These are phyloP conservation scores for Bufotes viridis DNA, from an alignment of 2,797 vertebrate genomes.

Conservation along the genomic window DNA sequence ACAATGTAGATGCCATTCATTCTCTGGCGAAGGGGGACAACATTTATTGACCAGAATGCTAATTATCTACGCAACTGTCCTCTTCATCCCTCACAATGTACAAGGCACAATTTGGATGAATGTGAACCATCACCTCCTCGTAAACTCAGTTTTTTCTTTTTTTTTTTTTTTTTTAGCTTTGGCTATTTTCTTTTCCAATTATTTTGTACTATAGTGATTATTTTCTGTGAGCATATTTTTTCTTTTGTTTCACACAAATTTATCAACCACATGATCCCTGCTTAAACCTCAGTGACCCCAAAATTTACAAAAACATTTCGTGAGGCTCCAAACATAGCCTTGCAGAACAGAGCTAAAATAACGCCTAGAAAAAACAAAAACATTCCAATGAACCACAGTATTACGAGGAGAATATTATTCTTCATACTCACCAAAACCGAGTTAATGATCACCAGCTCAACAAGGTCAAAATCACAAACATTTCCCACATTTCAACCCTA, in stretches of 20 bases:
- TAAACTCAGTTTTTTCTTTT: neutral
- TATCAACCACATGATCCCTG: slow-evolving; percentile 17
- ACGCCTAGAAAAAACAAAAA: neutral
- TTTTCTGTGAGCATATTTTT: slow-evolving; percentile 3
- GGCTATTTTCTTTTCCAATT: neutral
- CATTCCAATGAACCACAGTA: slow-evolving; percentile 22
- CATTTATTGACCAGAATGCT: no score
- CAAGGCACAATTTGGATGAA: neutral
- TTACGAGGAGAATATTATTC: neutral
- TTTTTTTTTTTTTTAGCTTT: neutral
- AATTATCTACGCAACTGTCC: no score
- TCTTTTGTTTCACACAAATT: neutral
- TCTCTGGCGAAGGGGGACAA: no score
- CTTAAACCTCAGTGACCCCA: slow-evolving; percentile 16
- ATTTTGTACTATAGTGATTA: neutral
- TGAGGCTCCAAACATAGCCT: neutral
- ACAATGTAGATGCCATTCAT: no score
- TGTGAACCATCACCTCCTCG: neutral
- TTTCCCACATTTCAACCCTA: slow-evolving; percentile 17
- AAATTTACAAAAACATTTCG: neutral
- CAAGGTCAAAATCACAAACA: slow-evolving; percentile 1
- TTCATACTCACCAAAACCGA: slow-evolving; percentile 6
- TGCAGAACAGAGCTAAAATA: neutral
- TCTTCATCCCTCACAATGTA: no score
- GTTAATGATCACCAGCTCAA: slow-evolving; percentile 17